Percentiles rank a stretch among this genome's conserved stretches.
Evolutionary conservation across 2,113 vertebrate genomes (phyloP).

Genomic region (Proterorhinus semilunaris): DNA sequence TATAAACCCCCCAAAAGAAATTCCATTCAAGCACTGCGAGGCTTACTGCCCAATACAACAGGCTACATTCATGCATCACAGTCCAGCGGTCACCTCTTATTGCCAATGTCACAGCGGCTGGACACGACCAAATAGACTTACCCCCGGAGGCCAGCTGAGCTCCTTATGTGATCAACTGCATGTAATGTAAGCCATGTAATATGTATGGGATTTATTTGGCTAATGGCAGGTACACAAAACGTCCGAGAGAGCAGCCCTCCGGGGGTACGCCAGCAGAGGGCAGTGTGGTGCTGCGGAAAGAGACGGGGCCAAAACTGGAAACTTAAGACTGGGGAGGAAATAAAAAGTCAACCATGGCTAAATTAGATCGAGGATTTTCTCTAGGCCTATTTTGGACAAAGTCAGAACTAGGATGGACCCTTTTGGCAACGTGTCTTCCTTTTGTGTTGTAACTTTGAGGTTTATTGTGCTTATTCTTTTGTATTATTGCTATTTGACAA

Average conservation of each 20-base stretch:
- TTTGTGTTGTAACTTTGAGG: too few relatives aligned
- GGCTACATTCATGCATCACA: conserved; percentile 61
- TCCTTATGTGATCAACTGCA: conserved; percentile 46
- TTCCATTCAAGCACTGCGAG: conserved; percentile 60
- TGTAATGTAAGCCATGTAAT: conserved; percentile 68
- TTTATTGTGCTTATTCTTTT: too few relatives aligned
- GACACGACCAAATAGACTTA: conserved; percentile 62
- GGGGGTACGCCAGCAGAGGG: conserved; percentile 52
- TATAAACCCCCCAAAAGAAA: conserved; percentile 58
- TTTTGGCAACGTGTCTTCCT: too few relatives aligned
- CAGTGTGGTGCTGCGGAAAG: conserved; percentile 17
- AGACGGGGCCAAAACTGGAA: background rate
- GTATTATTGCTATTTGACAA: too few relatives aligned
- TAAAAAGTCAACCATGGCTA: too few relatives aligned
- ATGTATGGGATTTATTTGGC: conserved; percentile 70
- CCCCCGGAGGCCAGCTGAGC: conserved; percentile 15
- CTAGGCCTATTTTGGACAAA: too few relatives aligned
- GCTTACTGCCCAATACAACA: conserved; percentile 65
- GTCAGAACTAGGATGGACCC: too few relatives aligned
- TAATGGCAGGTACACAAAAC: conserved; percentile 12
- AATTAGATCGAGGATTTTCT: too few relatives aligned
- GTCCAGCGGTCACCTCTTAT: conserved; percentile 57
- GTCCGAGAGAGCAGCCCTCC: background rate
- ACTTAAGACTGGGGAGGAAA: too few relatives aligned
- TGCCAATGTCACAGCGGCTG: conserved; percentile 52